Base-by-base conservation (phyloP, 2,113 vertebrate species). In the Callipepla squamata region DNA sequence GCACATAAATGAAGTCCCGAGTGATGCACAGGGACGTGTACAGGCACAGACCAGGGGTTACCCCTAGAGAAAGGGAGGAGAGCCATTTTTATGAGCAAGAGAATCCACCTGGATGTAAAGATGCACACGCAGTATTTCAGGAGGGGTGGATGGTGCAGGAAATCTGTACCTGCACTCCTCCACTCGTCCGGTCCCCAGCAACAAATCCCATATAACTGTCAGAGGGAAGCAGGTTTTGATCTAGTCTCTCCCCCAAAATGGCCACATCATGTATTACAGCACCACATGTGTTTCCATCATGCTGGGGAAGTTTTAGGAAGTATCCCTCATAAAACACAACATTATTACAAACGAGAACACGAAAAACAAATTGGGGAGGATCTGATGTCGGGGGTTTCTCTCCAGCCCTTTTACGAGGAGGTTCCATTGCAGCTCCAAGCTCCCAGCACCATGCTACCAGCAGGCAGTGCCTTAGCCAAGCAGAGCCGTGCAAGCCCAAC, bases 211-310 rank as follows among this genome's bases (percentile, higher is more conserved):
- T 1, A 21, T 21, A 75, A 50, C 85, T 75, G 72, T 73, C 84
- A 63, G 77, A 48, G 36, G 14, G 91, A 80, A 73, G 48, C 53
- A 82, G 79, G 23, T 93, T 96, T 91, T 91, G 76, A 93, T 83
- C 72, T 80, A n/a, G 0, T 69, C 79, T 79, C 62, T 80, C 76
- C 66, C 42, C 68, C 40, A 30, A 76, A 86, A 36, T 32, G 32
- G 89, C 80, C 90, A 73, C 63, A 72, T 76, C 40, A 22, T 2
- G 26, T 47, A 30, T 62, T 45, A 73, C 5, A 80, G 69, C 79
- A 70, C 79, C 89, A 96, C 95, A 97, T 93, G 34, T 96, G 96
- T 96, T 97, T 93, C 89, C 93, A 93, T 95, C 93, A 91, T 94
- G 90, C 65, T 36, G 73, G 66, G 44, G 84, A 93, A 87, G 92